Evolutionary conservation across 2,797 vertebrate genomes (phyloP).

Genomic region (Parotocinclus haroldoi): DNA sequence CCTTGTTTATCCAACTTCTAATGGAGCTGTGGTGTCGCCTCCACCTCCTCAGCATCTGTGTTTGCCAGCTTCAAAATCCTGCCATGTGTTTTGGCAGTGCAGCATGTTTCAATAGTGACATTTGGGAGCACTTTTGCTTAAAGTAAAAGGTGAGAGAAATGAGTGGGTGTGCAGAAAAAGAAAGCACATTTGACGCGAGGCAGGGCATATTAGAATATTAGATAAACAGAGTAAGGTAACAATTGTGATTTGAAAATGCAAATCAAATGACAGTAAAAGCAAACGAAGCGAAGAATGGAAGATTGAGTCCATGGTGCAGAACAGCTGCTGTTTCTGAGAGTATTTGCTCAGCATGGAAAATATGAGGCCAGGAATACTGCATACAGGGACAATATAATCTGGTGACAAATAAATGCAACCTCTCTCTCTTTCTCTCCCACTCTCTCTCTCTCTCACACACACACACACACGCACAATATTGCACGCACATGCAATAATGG

Average conservation of each 20-base stretch:
- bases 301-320: constrained; percentile 17
- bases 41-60: constrained; percentile 11
- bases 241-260: too few relatives aligned
- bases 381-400: constrained; percentile 43
- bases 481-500: constrained; percentile 20
- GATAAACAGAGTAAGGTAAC: too few relatives aligned
- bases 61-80: constrained; percentile 38
- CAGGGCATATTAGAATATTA: constrained; percentile 50
- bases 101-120: constrained; percentile 44
- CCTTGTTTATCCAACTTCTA: constrained; percentile 1
- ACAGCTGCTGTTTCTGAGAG: constrained; percentile 43
- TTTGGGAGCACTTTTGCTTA: constrained; percentile 38
- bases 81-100: constrained; percentile 44
- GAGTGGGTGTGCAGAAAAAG: constrained; percentile 26
- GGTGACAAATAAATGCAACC: constrained; percentile 12
- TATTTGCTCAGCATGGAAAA: constrained; percentile 46
- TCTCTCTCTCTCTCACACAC: too few relatives aligned
- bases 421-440: too few relatives aligned
- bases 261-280: too few relatives aligned
- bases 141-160: constrained; percentile 20
- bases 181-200: constrained; percentile 24
- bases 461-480: background rate
- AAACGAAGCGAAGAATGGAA: constrained; percentile 34
- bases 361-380: constrained; percentile 33
- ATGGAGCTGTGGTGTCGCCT: constrained; percentile 13